These are phyloP conservation scores for Alca torda DNA, from an alignment of 2,797 vertebrate species.

Conservation along the genomic window DNA sequence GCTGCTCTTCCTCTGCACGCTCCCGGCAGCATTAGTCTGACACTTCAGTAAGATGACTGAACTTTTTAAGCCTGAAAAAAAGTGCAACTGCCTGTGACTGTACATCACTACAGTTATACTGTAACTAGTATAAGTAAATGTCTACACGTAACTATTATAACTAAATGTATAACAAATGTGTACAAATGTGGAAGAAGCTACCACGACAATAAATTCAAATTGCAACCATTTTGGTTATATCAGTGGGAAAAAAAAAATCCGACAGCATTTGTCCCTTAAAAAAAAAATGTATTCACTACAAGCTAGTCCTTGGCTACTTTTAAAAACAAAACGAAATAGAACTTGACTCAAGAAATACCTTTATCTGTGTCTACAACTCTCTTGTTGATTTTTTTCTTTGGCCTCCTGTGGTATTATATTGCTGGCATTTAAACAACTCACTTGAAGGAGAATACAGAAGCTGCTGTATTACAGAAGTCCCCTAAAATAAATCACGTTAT, in stretches of 20 bases:
- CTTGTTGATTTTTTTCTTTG: neutral
- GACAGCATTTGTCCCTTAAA: neutral
- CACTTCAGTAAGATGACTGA: neutral
- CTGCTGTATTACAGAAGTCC: slow-evolving; percentile 64
- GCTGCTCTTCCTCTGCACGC: neutral
- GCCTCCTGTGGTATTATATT: neutral
- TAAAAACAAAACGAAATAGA: neutral
- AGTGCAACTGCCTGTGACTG: neutral
- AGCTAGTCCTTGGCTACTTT: neutral
- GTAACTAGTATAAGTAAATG: neutral
- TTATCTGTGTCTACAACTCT: neutral
- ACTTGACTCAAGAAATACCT: neutral
- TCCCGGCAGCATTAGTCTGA: neutral
- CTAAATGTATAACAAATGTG: neutral
- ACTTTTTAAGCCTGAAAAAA: neutral
- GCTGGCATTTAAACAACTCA: slow-evolving; percentile 42
- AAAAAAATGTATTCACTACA: neutral
- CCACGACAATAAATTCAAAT: neutral
- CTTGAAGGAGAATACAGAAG: slow-evolving; percentile 55
- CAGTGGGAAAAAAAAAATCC: neutral
- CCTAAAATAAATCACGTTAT: slow-evolving; percentile 45
- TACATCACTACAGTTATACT: neutral
- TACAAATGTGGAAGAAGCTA: neutral
- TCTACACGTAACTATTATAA: neutral
- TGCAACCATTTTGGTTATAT: neutral